Percentiles rank a stretch among this genome's conserved stretches.
These are phyloP conservation scores for Fregata magnificens DNA, from an alignment of 2,113 vertebrate genomes.

Conservation along the genomic window DNA sequence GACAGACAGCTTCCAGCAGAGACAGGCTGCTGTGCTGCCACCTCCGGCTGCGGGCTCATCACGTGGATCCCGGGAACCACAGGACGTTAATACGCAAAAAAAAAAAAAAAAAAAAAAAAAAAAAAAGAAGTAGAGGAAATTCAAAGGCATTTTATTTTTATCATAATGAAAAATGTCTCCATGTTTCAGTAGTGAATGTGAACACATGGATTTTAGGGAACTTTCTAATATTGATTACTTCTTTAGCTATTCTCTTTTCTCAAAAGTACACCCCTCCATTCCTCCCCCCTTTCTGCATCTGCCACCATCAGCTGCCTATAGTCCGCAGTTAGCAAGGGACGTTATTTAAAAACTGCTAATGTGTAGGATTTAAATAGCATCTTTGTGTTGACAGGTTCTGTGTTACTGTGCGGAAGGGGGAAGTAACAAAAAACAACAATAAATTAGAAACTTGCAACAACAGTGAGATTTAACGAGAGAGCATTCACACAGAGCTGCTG, in stretches of 20 bases:
- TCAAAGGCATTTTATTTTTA: not conserved
- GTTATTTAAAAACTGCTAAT: not conserved
- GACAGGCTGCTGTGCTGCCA: not conserved
- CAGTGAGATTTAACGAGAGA: not conserved
- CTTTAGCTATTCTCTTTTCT: not conserved
- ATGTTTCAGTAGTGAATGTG: not conserved
- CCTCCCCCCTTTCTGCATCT: not conserved
- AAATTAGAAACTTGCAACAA: conserved; percentile 1
- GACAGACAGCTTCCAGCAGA: conserved; percentile 8
- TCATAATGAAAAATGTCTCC: not conserved
- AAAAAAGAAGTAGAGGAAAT: not conserved
- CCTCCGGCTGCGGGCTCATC: not conserved
- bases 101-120: no score
- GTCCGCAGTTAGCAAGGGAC: not conserved
- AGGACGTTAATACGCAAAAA: not conserved
- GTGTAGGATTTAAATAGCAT: not conserved
- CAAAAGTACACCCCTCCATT: not conserved
- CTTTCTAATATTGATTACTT: not conserved
- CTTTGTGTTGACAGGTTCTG: not conserved
- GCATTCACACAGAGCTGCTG: not conserved
- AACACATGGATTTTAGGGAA: not conserved
- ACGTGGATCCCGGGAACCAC: not conserved
- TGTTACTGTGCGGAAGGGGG: not conserved
- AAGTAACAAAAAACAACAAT: not conserved
- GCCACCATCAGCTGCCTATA: not conserved